These are phyloP conservation scores for Drosophila mayaguana DNA, from an alignment of 2,888 invertebrate genomes.

Conservation along the genomic window DNA sequence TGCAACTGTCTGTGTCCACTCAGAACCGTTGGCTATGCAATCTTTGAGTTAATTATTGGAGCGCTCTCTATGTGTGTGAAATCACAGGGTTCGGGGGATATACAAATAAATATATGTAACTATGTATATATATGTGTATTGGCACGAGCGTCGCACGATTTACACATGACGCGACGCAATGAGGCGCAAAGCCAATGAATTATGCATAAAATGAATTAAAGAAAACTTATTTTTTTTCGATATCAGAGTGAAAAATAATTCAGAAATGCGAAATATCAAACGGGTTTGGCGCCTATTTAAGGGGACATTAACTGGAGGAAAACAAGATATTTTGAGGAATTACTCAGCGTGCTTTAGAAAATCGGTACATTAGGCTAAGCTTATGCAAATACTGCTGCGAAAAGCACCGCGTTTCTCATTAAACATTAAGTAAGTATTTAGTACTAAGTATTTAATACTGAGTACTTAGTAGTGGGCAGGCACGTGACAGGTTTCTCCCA, in stretches of 20 bases:
- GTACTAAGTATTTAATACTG: slow-evolving; percentile 12
- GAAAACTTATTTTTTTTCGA: slow-evolving; percentile 29
- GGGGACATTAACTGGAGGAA: slow-evolving; percentile 48
- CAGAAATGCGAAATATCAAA: slow-evolving; percentile 14
- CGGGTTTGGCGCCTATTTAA: slow-evolving; percentile 25
- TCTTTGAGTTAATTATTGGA: slow-evolving; percentile 47
- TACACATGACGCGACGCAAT: slow-evolving; percentile 49
- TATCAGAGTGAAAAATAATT: slow-evolving; percentile 7
- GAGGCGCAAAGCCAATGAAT: slow-evolving; percentile 39
- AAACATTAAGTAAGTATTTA: slow-evolving; percentile 10
- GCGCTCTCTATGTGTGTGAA: slow-evolving; percentile 53
- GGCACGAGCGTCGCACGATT: slow-evolving; percentile 55
- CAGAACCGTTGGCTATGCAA: slow-evolving; percentile 4
- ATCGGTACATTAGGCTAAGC: slow-evolving; percentile 3
- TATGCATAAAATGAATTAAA: slow-evolving; percentile 48
- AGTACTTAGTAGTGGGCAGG: slow-evolving; percentile 8
- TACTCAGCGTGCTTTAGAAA: slow-evolving; percentile 2
- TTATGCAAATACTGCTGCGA: slow-evolving; percentile 8
- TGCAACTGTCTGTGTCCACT: slow-evolving; percentile 9
- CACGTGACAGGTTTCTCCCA: slow-evolving; percentile 47
- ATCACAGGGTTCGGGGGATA: slow-evolving; percentile 41
- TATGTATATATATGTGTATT: slow-evolving; percentile 10
- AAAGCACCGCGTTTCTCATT: slow-evolving; percentile 25
- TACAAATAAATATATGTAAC: slow-evolving; percentile 12
- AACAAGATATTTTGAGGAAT: slow-evolving; percentile 8